phyloP scores from a whole-genome alignment of 1,140 invertebrate genomes.

The Teleogryllus occipitalis region DNA sequence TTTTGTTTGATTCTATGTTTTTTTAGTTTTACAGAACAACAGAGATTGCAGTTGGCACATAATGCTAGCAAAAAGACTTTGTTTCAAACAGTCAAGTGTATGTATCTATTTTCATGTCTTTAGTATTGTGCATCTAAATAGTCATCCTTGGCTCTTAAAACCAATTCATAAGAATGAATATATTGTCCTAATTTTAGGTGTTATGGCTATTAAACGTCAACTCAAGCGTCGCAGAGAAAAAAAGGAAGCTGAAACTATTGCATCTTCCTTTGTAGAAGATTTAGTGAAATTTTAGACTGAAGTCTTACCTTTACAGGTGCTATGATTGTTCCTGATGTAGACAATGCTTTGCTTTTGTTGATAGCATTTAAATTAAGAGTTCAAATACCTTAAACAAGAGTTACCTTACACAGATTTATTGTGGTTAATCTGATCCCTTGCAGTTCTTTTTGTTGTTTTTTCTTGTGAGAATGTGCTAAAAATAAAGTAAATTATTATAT shows the following conservation, averaged over 20 bases:
- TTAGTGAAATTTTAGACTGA: too few relatives aligned
- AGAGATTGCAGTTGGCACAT: not conserved
- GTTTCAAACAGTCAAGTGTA: not conserved
- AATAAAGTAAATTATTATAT: too few relatives aligned
- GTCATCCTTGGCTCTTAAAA: too few relatives aligned
- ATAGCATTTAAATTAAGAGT: too few relatives aligned
- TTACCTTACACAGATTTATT: too few relatives aligned
- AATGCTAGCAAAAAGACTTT: not conserved
- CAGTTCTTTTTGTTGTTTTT: too few relatives aligned
- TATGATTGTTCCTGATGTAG: too few relatives aligned
- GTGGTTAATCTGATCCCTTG: too few relatives aligned
- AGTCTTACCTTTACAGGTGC: too few relatives aligned
- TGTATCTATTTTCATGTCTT: not conserved
- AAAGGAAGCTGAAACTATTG: not conserved
- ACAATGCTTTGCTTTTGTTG: too few relatives aligned
- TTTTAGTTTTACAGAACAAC: not conserved
- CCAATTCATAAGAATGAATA: not conserved
- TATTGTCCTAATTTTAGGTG: not conserved
- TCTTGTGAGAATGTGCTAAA: too few relatives aligned
- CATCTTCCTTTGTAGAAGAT: not conserved
- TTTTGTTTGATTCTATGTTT: not conserved
- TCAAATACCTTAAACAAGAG: too few relatives aligned
- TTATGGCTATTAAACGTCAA: not conserved
- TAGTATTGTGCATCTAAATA: not conserved
- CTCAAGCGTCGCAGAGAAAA: not conserved